Evolutionary conservation across 2,113 vertebrate genomes (phyloP), one percentile per base, ranked within the genome.

Genomic region (Struthidea cinerea): DNA sequence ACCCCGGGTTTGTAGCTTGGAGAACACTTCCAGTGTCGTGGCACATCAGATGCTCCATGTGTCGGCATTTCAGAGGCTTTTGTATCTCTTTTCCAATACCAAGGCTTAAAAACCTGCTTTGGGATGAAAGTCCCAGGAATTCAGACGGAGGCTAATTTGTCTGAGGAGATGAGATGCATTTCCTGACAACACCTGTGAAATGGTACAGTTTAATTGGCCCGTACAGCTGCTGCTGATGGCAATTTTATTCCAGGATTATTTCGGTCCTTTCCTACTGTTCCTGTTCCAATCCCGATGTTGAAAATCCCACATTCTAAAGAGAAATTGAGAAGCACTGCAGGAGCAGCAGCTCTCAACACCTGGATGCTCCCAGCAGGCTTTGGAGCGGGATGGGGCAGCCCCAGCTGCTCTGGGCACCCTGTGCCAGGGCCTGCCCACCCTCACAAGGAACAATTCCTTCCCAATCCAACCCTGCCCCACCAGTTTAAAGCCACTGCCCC

Each of bases 121-220:
- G 59, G 35, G 56, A 84, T 92, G 60, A 74, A 59, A 86, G 56
- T 41, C 44, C 26, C 81, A n/a, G 79, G 47, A 90, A 91, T 83
- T 88, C 32, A 60, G 94, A 44, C 22, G 67, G 35, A 91, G 90
- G 61, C 13, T 68, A 32, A 93, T 95, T 88, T 93, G 55, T 93
- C 69, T 71, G 93, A 81, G 75, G 84, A 64, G 42, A 39, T 60
- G 73, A 65, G 37, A 27, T 13, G 56, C 71, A 37, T 92, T 95
- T 89, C 89, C 74, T 65, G 87, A 71, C 82, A 89, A 52, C 81
- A 96, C 89, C 89, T 96, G 89, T 61, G 69, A 85, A 70, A 71
- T 32, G 27, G 41, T 75, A 32, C 69, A 50, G 68, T 94, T 96
- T 94, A 96, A 94, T 79, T 87, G 71, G 60, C 80, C 89, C 50